Percentiles rank a stretch among this genome's conserved stretches.
Conservation (phyloP, 2,797 vertebrate species). For the Cyprinella venusta region DNA sequence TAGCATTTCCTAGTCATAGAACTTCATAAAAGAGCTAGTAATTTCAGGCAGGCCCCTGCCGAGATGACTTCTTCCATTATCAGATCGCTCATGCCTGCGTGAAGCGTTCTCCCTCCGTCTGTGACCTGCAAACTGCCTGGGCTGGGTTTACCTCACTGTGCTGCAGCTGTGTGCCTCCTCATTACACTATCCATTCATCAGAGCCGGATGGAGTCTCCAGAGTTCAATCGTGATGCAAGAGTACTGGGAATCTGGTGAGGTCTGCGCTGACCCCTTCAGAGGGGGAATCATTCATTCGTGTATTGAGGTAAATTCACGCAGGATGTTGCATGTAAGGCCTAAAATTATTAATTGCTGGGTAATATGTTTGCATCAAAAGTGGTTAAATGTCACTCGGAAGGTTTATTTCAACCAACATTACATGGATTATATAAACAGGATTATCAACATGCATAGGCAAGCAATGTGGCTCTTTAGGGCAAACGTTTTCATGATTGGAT, state of each 20-base stretch:
- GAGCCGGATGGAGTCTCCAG: constrained; percentile 17
- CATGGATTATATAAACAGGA: constrained; percentile 27
- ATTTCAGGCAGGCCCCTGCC: constrained; percentile 65
- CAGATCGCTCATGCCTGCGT: constrained; percentile 68
- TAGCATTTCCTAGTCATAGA: constrained; percentile 67
- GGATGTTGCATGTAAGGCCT: constrained; percentile 9
- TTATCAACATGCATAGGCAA: constrained; percentile 26
- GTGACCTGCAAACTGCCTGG: constrained; percentile 58
- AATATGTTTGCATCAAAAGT: constrained; percentile 32
- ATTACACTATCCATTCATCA: constrained; percentile 39
- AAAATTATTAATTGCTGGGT: background rate
- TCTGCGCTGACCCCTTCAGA: background rate
- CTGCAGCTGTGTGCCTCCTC: constrained; percentile 18
- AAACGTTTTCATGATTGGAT: constrained; percentile 23
- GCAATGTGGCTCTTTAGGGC: constrained; percentile 32
- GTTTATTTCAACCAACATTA: constrained; percentile 36
- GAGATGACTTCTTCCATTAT: constrained; percentile 71
- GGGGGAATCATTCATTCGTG: background rate
- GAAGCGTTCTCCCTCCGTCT: constrained; percentile 64
- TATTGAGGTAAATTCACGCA: background rate
- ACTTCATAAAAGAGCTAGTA: constrained; percentile 68
- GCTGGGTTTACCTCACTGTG: constrained; percentile 61
- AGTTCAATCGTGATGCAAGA: constrained; percentile 12
- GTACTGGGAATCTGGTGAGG: constrained; percentile 6
- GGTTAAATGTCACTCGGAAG: background rate